Evolutionary conservation across 2,888 invertebrate species (phyloP).

Genomic region (Pseudococcus viburni): DNA sequence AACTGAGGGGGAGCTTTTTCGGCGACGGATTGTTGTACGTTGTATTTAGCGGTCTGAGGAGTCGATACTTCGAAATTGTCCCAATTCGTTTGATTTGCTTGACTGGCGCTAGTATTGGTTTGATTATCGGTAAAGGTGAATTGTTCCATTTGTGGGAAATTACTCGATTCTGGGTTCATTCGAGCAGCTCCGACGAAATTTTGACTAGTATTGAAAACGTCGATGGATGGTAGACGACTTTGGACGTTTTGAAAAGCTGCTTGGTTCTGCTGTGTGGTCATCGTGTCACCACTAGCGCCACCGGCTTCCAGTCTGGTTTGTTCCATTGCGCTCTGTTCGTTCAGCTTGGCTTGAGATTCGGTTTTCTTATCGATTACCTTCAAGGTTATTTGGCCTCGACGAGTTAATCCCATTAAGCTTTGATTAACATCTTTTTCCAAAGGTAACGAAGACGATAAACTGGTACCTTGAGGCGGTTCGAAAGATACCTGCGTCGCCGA

Average conservation of each 20-base stretch:
- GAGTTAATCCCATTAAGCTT: constrained; percentile 53
- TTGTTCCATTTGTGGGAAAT: constrained; percentile 8
- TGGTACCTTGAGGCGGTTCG: not conserved
- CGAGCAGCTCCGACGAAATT: constrained; percentile 50
- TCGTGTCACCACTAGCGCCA: not conserved
- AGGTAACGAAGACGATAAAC: not conserved
- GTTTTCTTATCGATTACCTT: constrained; percentile 54
- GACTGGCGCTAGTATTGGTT: not conserved
- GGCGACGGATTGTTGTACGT: not conserved
- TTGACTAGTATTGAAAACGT: constrained; percentile 58
- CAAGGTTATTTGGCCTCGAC: constrained; percentile 55
- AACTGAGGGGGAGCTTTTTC: not conserved
- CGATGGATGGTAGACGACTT: constrained; percentile 59
- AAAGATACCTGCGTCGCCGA: not conserved
- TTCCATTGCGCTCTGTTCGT: not conserved
- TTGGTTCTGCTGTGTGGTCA: not conserved
- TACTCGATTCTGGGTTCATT: constrained; percentile 10
- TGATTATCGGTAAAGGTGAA: constrained; percentile 18
- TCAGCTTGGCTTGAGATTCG: constrained; percentile 1
- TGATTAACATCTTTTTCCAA: constrained; percentile 49
- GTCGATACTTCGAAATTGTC: constrained; percentile 41
- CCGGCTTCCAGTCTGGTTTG: constrained; percentile 11
- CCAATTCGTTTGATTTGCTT: not conserved
- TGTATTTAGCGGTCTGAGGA: not conserved
- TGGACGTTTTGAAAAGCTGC: constrained; percentile 16